phyloP scores from a whole-genome alignment of 1,140 invertebrate genomes.

The Hestina assimilis region DNA sequence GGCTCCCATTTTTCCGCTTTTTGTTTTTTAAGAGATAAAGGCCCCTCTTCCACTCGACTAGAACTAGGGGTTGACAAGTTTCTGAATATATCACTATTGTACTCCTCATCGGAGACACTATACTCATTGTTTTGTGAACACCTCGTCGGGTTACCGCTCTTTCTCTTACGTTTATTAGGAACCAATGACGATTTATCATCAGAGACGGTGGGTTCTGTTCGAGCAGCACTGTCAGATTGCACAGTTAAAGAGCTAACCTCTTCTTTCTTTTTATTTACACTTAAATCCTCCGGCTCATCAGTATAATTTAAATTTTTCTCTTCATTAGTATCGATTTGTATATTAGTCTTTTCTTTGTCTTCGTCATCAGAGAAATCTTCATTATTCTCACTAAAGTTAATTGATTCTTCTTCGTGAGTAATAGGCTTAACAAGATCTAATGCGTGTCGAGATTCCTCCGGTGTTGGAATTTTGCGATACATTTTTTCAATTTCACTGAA shows the following conservation, averaged over 20 bases:
- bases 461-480: slow-evolving; percentile 68
- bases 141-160: slow-evolving; percentile 92
- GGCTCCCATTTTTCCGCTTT: slow-evolving; percentile 69
- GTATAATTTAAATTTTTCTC: slow-evolving; percentile 58
- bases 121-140: slow-evolving; percentile 84
- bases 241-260: slow-evolving; percentile 58
- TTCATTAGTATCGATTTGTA: slow-evolving; percentile 34
- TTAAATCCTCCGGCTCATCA: slow-evolving; percentile 84
- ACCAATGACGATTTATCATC: slow-evolving; percentile 72
- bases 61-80: slow-evolving; percentile 61
- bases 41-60: slow-evolving; percentile 70
- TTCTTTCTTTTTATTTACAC: slow-evolving; percentile 82
- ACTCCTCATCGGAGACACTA: slow-evolving; percentile 81
- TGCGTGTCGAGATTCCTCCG: slow-evolving; percentile 53
- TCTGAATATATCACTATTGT: slow-evolving; percentile 75
- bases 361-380: slow-evolving; percentile 71
- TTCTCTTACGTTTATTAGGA: slow-evolving; percentile 87
- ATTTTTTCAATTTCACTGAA: slow-evolving; percentile 78
- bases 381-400: slow-evolving; percentile 61
- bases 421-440: slow-evolving; percentile 60
- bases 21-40: slow-evolving; percentile 80
- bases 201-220: slow-evolving; percentile 63
- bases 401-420: slow-evolving; percentile 51
- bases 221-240: slow-evolving; percentile 58
- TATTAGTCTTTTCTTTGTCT: slow-evolving; percentile 47